These are phyloP conservation scores for Eulimnadia texana DNA, from an alignment of 1,140 invertebrate species.

Conservation along the genomic window DNA sequence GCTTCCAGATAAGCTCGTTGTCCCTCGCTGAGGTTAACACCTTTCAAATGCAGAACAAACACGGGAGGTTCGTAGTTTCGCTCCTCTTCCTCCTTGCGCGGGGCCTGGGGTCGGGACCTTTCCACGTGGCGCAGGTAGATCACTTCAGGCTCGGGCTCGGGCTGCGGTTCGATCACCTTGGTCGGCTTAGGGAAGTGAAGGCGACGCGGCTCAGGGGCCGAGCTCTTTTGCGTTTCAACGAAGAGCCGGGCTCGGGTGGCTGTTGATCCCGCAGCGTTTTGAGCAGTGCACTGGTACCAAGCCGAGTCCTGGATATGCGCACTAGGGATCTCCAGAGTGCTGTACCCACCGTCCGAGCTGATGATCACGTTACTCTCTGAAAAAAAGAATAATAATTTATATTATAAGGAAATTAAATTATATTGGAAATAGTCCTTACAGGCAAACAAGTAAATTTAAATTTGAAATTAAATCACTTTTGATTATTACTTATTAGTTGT, in stretches of 20 bases:
- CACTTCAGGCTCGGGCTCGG: slow-evolving; percentile 74
- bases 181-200: slow-evolving; percentile 76
- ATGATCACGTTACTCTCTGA: slow-evolving; percentile 58
- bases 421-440: no score
- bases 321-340: slow-evolving; percentile 70
- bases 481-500: no score
- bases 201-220: slow-evolving; percentile 61
- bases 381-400: background rate
- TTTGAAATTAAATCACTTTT: no score
- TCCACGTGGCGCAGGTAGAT: slow-evolving; percentile 83
- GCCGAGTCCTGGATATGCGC: slow-evolving; percentile 71
- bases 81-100: slow-evolving; percentile 57
- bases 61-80: slow-evolving; percentile 68
- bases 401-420: no score
- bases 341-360: slow-evolving; percentile 63
- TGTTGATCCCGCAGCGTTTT: slow-evolving; percentile 88
- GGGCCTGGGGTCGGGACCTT: slow-evolving; percentile 58
- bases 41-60: slow-evolving; percentile 73
- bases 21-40: slow-evolving; percentile 70
- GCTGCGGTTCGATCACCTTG: slow-evolving; percentile 84
- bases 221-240: slow-evolving; percentile 61
- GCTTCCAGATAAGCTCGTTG: slow-evolving; percentile 85
- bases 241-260: slow-evolving; percentile 83
- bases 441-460: no score
- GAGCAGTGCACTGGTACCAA: slow-evolving; percentile 95